Conservation (phyloP, 2,888 invertebrate species). For the Papilio demoleus region DNA sequence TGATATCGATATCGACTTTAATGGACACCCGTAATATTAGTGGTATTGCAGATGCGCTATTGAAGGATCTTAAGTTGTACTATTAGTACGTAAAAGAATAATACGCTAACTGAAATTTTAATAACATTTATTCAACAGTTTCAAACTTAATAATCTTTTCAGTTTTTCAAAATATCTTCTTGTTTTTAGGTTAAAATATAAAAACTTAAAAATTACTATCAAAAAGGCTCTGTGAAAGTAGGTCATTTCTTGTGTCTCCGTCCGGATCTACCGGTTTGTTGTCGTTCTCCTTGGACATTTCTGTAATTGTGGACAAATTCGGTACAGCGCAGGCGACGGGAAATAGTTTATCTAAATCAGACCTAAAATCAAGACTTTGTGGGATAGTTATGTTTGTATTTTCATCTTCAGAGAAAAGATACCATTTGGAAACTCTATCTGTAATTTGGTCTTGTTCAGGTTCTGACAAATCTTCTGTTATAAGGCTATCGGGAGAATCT, state of each 20-base stretch:
- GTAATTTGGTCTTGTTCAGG: slow-evolving; percentile 45
- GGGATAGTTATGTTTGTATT: slow-evolving; percentile 53
- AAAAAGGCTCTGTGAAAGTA: slow-evolving; percentile 48
- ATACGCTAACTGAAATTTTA: neutral
- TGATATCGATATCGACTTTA: too few species aligned
- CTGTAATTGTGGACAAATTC: slow-evolving; percentile 72
- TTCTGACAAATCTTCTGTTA: slow-evolving; percentile 73
- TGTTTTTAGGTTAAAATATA: neutral
- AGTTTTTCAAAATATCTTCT: neutral
- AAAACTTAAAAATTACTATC: slow-evolving; percentile 30
- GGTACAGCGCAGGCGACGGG: slow-evolving; percentile 70
- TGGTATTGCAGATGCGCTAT: too few species aligned
- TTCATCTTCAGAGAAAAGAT: slow-evolving; percentile 72
- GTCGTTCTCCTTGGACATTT: slow-evolving; percentile 65
- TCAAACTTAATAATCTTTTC: neutral
- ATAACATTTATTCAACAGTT: neutral
- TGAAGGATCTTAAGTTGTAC: too few species aligned
- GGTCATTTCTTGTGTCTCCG: slow-evolving; percentile 49
- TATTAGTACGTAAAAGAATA: too few species aligned
- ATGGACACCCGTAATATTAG: too few species aligned
- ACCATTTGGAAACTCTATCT: slow-evolving; percentile 59
- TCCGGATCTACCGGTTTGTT: slow-evolving; percentile 53
- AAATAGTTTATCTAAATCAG: slow-evolving; percentile 68
- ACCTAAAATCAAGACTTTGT: slow-evolving; percentile 49
- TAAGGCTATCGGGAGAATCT: slow-evolving; percentile 58